A percentile compares a stretch with the other conserved stretches of the same genome.
Conservation (phyloP, 2,113 vertebrate genomes). For the Edolisoma coerulescens region DNA sequence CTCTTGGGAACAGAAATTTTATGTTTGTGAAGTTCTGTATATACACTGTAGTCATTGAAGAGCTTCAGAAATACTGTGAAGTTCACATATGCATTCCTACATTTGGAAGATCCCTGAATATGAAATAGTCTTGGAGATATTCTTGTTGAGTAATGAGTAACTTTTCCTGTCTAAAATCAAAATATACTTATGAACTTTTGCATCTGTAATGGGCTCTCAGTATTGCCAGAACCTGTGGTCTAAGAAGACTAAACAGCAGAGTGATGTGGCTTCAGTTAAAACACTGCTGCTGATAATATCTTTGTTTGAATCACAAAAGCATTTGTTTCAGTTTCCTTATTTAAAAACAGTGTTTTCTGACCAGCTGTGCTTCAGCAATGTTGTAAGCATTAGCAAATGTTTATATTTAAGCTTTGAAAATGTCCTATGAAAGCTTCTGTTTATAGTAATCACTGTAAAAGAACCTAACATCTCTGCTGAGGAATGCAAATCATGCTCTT, state of each 20-base stretch:
- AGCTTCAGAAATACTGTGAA: background rate
- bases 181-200: background rate
- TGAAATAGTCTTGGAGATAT: background rate
- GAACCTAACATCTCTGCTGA: background rate
- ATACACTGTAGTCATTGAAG: background rate
- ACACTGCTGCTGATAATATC: background rate
- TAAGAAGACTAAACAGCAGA: background rate
- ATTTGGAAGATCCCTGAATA: background rate
- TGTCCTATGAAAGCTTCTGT: background rate
- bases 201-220: background rate
- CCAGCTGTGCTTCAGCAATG: background rate
- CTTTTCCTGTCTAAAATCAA: background rate
- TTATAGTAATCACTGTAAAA: background rate
- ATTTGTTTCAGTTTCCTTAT: background rate
- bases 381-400: background rate
- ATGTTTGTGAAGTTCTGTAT: background rate
- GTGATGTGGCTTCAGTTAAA: background rate
- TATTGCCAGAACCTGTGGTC: background rate
- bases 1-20: background rate
- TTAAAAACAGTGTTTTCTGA: background rate
- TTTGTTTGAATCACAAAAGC: background rate
- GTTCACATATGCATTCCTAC: background rate
- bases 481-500: background rate
- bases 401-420: slow-evolving; percentile 5
- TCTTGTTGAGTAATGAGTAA: background rate